These are phyloP conservation scores for Elymnias hypermnestra DNA, from an alignment of 1,140 invertebrate species.

Conservation along the genomic window DNA sequence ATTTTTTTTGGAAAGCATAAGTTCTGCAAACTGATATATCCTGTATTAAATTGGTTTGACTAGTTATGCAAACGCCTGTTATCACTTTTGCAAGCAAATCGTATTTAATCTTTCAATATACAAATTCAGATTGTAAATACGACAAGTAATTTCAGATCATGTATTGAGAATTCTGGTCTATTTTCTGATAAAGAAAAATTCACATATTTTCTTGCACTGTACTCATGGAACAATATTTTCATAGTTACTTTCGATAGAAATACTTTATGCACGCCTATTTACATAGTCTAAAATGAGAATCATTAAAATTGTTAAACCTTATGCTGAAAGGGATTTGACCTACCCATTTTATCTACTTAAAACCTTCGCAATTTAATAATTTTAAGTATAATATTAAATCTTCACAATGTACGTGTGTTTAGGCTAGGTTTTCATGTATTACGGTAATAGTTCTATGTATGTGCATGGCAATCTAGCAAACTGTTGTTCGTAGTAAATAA, in stretches of 20 bases:
- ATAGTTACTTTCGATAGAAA: conserved; percentile 55
- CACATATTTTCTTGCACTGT: conserved; percentile 57
- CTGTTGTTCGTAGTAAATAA: conserved; percentile 70
- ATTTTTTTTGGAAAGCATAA: conserved; percentile 15
- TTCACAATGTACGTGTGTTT: conserved; percentile 69
- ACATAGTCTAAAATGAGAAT: conserved; percentile 29
- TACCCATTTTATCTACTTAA: conserved; percentile 35
- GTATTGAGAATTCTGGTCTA: conserved; percentile 59
- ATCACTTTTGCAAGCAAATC: conserved; percentile 30
- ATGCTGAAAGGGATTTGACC: conserved; percentile 26
- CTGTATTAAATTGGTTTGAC: conserved; percentile 5
- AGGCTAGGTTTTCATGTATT: conserved; percentile 62
- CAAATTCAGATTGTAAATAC: conserved; percentile 56
- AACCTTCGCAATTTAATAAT: conserved; percentile 48
- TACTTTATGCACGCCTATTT: conserved; percentile 49
- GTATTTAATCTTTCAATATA: conserved; percentile 54
- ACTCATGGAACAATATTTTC: conserved; percentile 60
- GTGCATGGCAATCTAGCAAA: conserved; percentile 69
- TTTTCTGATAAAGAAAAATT: conserved; percentile 60
- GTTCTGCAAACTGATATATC: conserved; percentile 9
- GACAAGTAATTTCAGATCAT: conserved; percentile 59
- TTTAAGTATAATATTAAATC: conserved; percentile 47
- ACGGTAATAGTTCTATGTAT: conserved; percentile 58
- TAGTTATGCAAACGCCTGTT: conserved; percentile 2
- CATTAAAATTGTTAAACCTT: conserved; percentile 33